Base-by-base conservation (phyloP, 2,888 invertebrate species). In the Xestia rhomboidea region DNA sequence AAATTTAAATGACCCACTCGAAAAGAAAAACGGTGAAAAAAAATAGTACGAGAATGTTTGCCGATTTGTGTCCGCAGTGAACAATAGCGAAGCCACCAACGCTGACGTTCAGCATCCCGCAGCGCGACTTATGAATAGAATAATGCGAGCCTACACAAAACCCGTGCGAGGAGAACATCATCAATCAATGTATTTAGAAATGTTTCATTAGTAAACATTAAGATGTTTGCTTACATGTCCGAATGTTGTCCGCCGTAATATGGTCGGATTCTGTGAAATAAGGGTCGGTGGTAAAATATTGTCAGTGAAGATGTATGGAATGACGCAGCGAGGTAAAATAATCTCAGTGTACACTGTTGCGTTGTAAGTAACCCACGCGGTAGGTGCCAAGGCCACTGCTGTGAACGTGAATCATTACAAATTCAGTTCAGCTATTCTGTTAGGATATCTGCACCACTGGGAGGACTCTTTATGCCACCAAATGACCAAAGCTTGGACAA, bases 191-290 rank as follows among this genome's bases (percentile, higher is more conserved):
- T 95, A 95, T 92, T 93, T 94, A 93, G 95, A 95, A 95, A 96
- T 95, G 95, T 96, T 96, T 96, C 96, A 96, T 96, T 96, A 96
- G 96, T 96, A 95, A 96, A 96, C 96, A 96, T 96, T 96, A 96
- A 96, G 96, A 96, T 96, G 96, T 96, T 96, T 96, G 95, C 96
- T 96, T 96, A 96, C 95, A 96, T 95, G 95, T 95, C 94, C 94
- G 91, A 93, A 92, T 95, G 95, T 94, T 96, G 95, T 94, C 93
- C 88, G 92, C 88, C 90, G 88, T 93, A 93, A 94, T 94, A 93
- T 92, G 91, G 89, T 86, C 89, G 91, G 90, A 93, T 96, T 96
- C 96, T 92, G 92, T 95, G 96, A 96, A 96, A 95, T 93, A 92
- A 92, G 91, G 92, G 91, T 92, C 87, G 90, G 85, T 90, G 90